Percentiles rank a stretch among this genome's conserved stretches.
These are phyloP conservation scores for Tragelaphus scriptus DNA, from an alignment of 2,113 vertebrate species.

Conservation along the genomic window DNA sequence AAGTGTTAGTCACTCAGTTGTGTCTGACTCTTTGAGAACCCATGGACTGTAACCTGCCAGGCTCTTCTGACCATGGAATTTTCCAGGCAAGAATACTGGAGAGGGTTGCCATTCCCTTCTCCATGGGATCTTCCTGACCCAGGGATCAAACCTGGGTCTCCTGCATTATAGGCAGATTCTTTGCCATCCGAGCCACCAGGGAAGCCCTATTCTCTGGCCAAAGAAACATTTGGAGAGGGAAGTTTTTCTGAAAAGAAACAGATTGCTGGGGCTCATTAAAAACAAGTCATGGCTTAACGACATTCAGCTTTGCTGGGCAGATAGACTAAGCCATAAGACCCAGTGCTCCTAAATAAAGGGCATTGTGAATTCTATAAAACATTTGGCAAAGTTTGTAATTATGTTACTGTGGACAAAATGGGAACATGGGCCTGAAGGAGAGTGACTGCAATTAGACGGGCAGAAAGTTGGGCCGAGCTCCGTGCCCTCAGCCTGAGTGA, in stretches of 20 bases:
- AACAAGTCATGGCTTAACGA: background rate
- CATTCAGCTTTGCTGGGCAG: background rate
- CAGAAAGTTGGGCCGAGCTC: background rate
- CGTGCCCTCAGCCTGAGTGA: background rate
- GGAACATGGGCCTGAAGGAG: background rate
- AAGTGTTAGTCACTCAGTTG: background rate
- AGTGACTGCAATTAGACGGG: background rate
- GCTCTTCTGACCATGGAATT: background rate
- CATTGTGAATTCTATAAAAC: background rate
- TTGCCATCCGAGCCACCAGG: background rate
- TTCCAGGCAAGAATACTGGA: background rate
- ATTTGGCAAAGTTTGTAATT: background rate
- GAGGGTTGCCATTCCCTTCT: background rate
- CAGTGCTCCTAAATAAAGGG: background rate
- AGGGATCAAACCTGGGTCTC: background rate
- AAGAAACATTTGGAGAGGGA: background rate
- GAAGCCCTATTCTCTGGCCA: background rate
- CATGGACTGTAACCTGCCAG: background rate
- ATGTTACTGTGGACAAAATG: background rate
- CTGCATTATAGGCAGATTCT: background rate
- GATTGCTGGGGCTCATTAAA: background rate
- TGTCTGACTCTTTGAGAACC: background rate
- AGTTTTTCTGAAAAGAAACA: background rate
- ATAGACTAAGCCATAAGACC: background rate
- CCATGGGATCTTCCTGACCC: background rate